Percentiles rank a stretch among this genome's conserved stretches.
Conservation (phyloP, 2,797 vertebrate species). For the Thaleichthys pacificus region DNA sequence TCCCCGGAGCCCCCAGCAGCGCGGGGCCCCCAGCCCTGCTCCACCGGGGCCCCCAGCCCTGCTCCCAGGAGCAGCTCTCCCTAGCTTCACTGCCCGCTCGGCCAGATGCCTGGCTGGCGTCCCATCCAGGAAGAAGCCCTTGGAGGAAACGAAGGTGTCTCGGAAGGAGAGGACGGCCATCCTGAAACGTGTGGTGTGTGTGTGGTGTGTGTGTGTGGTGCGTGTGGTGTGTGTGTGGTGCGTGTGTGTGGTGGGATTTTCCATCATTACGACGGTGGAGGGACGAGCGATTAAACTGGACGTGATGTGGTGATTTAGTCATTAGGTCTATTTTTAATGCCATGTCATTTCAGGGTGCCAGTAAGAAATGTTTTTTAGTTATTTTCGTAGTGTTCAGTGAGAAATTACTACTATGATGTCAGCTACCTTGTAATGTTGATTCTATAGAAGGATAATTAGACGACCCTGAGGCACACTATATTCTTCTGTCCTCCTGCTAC, state of each 20-base stretch:
- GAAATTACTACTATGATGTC: not conserved
- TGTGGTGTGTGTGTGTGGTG: too few species aligned
- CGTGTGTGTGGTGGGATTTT: slow-evolving; percentile 22
- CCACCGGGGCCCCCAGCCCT: slow-evolving; percentile 16
- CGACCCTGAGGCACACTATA: not conserved
- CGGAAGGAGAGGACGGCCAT: slow-evolving; percentile 32
- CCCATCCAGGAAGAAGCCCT: slow-evolving; percentile 37
- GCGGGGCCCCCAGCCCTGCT: not conserved
- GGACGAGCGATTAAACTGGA: slow-evolving; percentile 18
- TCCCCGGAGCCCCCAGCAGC: slow-evolving; percentile 13
- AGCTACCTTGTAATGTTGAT: not conserved
- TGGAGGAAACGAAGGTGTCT: slow-evolving; percentile 49
- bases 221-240: too few species aligned
- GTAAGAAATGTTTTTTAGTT: not conserved
- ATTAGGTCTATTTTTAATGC: not conserved
- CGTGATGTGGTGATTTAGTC: not conserved
- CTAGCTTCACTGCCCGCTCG: slow-evolving; percentile 24
- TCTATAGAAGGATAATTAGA: not conserved
- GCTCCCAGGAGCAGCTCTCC: slow-evolving; percentile 17
- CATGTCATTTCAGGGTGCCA: not conserved
- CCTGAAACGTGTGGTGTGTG: slow-evolving; percentile 28
- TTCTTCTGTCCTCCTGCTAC: not conserved
- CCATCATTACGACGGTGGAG: slow-evolving; percentile 34
- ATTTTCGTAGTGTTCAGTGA: not conserved
- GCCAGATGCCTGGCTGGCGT: slow-evolving; percentile 22